Base-by-base conservation (phyloP, 37 sponge, comb jelly and placozoan species). In the Ephydatia muelleri region DNA sequence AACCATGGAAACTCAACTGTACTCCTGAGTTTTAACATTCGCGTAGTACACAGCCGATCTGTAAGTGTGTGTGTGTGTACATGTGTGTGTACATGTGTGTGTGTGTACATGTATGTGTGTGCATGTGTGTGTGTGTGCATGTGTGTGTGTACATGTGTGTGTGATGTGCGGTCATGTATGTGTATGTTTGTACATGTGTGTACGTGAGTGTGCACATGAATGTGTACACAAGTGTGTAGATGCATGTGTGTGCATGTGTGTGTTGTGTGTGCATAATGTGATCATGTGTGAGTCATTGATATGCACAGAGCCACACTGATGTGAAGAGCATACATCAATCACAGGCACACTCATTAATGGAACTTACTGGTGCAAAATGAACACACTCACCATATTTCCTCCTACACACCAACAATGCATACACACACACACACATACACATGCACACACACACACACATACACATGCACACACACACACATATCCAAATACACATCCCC, bases 21-120 rank as follows among this genome's bases (percentile, higher is more conserved):
- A 91, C 34, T 74, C 66, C 26, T 77, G 73, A 31, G 75, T 82
- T 11, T 83, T 28, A 23, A 90, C 8, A 26, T 82, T 67, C 12
- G 81, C 68, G 37, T 70, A 74, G 78, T 89, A 95, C 22, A 95
- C 26, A 71, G 95, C 90, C 29, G 93, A 89, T 67, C 95, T 94
- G 48, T 29, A 34, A 57, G 48, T 29, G 70, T 28, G 34, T 13
- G 21, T 80, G 39, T 19, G 33, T 31, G 27, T 37, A 71, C 37
- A 5, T 76, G 5, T 37, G 69, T 34, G 70, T 13, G 72, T 12
- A 35, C 27, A 21, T 29, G 30, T 28, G 34, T 13, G 21, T 80
- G 39, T 19, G 33, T 31, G 27, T 37, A 71, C 37, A 5, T 76
- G 9, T 5, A 23, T 38, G 64, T 4, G 3, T 5, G 6, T 79